Evolutionary conservation across 2,797 vertebrate genomes (phyloP).

Genomic region (Epinephelus coioides): DNA sequence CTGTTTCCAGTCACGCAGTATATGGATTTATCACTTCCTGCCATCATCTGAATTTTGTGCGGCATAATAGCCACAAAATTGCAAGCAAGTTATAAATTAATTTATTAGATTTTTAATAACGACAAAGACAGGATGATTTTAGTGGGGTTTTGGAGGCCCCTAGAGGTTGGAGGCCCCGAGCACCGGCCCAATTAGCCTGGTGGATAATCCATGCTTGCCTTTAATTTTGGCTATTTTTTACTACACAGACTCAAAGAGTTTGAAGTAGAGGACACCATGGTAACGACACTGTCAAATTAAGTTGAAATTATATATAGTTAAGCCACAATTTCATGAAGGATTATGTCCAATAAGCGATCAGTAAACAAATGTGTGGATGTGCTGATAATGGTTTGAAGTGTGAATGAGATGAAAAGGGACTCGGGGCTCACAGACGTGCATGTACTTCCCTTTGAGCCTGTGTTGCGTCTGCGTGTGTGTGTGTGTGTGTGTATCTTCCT

Average conservation of each 20-base stretch:
- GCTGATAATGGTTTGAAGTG: not conserved
- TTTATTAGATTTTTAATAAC: too few relatives aligned
- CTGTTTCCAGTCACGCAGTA: too few relatives aligned
- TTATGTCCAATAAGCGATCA: not conserved
- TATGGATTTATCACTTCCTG: too few relatives aligned
- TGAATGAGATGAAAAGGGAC: not conserved
- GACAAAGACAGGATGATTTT: too few relatives aligned
- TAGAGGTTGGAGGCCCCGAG: too few relatives aligned
- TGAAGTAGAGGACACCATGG: not conserved
- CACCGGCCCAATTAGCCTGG: too few relatives aligned
- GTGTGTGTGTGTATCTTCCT: constrained; percentile 1
- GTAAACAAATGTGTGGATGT: not conserved
- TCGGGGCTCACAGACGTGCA: not conserved
- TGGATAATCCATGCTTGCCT: not conserved
- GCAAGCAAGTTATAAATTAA: too few relatives aligned
- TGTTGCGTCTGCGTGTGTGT: not conserved
- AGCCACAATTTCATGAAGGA: not conserved
- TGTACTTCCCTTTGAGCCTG: not conserved
- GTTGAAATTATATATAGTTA: not conserved
- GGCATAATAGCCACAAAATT: too few relatives aligned
- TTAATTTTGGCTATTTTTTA: not conserved
- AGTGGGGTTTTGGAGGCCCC: too few relatives aligned
- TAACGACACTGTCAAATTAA: not conserved
- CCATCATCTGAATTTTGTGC: too few relatives aligned
- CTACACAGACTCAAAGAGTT: not conserved